These are phyloP conservation scores for Eurypyga helias DNA, from an alignment of 2,113 vertebrate genomes.

Conservation along the genomic window DNA sequence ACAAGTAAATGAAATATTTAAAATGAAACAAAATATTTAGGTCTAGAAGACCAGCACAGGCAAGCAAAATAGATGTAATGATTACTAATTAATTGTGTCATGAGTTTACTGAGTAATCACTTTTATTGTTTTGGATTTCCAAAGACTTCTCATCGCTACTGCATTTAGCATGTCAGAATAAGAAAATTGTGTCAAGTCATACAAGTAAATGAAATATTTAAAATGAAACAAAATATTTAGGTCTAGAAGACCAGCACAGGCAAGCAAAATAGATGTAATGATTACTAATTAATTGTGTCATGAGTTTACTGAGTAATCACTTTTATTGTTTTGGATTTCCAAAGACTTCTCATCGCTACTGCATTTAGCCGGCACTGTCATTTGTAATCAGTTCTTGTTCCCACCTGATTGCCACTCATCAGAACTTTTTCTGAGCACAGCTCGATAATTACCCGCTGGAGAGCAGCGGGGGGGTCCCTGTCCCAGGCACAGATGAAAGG, in stretches of 20 bases:
- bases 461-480: not conserved
- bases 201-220: constrained; percentile 26
- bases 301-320: not conserved
- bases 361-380: not conserved
- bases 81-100: constrained; percentile 16
- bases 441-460: not conserved
- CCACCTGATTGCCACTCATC: constrained; percentile 5
- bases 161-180: constrained; percentile 25
- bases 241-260: not conserved
- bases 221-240: not conserved
- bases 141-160: too few species aligned
- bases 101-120: too few species aligned
- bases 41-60: not conserved
- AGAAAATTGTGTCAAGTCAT: constrained; percentile 17
- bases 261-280: constrained; percentile 36
- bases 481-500: not conserved
- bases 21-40: not conserved
- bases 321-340: constrained; percentile 21
- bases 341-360: constrained; percentile 1
- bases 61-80: constrained; percentile 36
- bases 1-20: constrained; percentile 26
- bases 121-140: too few species aligned
- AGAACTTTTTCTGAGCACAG: constrained; percentile 26
- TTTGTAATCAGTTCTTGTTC: constrained; percentile 31
- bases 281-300: constrained; percentile 16